Base-by-base conservation (phyloP, 2,888 invertebrate species). In the Eucriotettix oculatus region DNA sequence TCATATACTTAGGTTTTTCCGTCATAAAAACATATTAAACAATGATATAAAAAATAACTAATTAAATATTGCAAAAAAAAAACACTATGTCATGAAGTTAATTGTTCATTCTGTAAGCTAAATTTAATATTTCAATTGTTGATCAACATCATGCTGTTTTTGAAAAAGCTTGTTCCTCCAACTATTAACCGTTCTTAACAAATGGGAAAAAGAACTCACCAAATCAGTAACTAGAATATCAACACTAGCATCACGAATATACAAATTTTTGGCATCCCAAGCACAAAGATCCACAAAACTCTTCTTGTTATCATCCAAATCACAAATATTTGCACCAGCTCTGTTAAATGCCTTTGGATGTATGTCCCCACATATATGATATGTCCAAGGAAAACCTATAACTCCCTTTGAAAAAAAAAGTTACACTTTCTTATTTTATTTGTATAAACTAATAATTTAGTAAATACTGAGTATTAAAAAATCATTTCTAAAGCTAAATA, bases 141-240 rank as follows among this genome's bases (percentile, higher is more conserved):
- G 29, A 5, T 29, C 29, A 29, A 29, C 7, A 29, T 29, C 29
- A 29, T 29, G 29, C 7, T 29, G 29, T 29, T 29, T 29, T 5
- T 7, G 2, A 29, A 29, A 29, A 29, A n/a, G n/a, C n/a, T n/a
- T n/a, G n/a, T n/a, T n/a, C 44, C 14, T 44, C 10, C 44, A 44
- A 44, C 44, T 44, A 10, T 44, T 44, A 44, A 11, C 10, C 44
- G 14, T 44, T 44, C 44, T 44, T 44, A 10, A 44, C 10, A 44
- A 44, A 44, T 11, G 10, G 14, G 14, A 9, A 48, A 14, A n/a
- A 48, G 9, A 16, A 63, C 64, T 62, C 63, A 74, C 75, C 69
- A 82, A 67, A 67, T 82, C 82, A 10, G 80, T 77, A 52, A 80
- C 75, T 62, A 81, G 73, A 11, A 78, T 73, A 68, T 82, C 81